Evolutionary conservation across 2,113 vertebrate species (phyloP).

Genomic region (Chamaea fasciata): DNA sequence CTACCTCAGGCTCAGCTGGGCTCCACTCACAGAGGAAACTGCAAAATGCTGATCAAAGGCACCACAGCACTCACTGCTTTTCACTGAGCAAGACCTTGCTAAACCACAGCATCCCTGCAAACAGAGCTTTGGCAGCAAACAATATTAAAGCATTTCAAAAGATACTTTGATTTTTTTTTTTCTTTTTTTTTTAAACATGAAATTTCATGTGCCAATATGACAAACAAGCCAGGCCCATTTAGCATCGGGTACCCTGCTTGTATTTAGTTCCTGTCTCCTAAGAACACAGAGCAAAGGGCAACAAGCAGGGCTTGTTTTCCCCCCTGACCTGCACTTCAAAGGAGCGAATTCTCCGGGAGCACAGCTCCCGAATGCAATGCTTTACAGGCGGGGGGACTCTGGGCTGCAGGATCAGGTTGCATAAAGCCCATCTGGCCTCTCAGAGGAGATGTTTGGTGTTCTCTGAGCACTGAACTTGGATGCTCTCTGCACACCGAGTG

Average conservation of each 20-base stretch:
- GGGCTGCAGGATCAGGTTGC: neutral
- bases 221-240: neutral
- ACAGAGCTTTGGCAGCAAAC: neutral
- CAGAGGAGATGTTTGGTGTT: neutral
- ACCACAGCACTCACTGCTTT: neutral
- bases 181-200: accelerated
- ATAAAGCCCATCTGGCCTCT: neutral
- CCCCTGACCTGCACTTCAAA: neutral
- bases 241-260: neutral
- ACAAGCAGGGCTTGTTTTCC: neutral
- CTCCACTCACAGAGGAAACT: neutral
- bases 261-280: neutral
- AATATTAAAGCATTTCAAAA: neutral
- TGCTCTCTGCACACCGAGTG: neutral
- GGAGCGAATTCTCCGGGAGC: neutral
- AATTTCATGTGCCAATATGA: neutral
- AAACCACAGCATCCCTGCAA: neutral
- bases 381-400: neutral
- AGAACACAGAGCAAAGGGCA: neutral
- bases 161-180: neutral
- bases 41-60: neutral
- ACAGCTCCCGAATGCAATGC: neutral
- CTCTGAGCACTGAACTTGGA: neutral
- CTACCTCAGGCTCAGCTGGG: neutral
- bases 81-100: neutral